Evolutionary conservation across 2,888 invertebrate species (phyloP), one percentile per base, ranked within the genome.

Genomic region (Eilema sororculum): DNA sequence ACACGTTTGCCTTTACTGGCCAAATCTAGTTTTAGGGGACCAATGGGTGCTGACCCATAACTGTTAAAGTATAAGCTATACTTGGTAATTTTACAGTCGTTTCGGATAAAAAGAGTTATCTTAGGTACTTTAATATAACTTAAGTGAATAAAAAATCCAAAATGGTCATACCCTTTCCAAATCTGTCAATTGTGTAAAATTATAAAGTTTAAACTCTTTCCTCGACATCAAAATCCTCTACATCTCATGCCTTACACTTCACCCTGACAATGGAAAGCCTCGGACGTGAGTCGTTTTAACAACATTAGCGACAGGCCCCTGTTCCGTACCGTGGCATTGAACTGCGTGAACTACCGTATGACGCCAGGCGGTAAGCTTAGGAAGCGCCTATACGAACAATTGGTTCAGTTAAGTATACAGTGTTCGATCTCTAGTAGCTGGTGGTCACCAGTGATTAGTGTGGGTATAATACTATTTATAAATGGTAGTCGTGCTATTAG

Each of bases 201-300:
- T 46, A 20, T 20, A 20, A 3, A 52, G n/a, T n/a, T 52, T n/a
- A 46, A 52, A 52, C 52, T 0, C 9, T n/a, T 52, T 52, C 20
- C 4, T 20, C 20, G 46, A 52, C 20, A n/a, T 46, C 8, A 9
- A 5, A n/a, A 52, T 0, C 28, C 78, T 69, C 74, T 70, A 67
- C 65, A 72, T 84, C 84, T 72, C 41, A 66, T 71, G 75, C 74
- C 74, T 75, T 71, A 78, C 69, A 58, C 72, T 80, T 71, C 59
- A 59, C 60, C 78, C n/a, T 62, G 56, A 57, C 63, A 70, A 73
- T 85, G 84, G 84, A 88, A 88, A 87, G 86, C 83, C 80, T 78
- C 78, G 82, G 78, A 87, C 89, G 89, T 89, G 90, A 73, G 69
- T 57, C 58, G 89, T 72, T 75, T 90, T 86, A 85, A 86, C 84